These are phyloP conservation scores for Salvelinus namaycush DNA, from an alignment of 2,113 vertebrate species.

Conservation along the genomic window DNA sequence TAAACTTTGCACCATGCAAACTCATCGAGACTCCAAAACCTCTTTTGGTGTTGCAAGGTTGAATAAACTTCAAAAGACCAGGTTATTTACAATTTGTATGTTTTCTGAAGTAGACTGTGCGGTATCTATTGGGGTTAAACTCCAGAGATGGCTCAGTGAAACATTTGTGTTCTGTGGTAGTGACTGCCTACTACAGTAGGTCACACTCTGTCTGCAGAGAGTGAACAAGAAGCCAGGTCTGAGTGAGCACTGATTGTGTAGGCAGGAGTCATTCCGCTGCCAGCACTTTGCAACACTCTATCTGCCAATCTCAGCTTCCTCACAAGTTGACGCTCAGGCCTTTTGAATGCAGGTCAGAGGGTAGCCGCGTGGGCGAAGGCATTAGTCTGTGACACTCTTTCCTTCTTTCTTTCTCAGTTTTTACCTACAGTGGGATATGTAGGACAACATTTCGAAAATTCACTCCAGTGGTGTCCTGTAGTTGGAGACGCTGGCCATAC, in stretches of 20 bases:
- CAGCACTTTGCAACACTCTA: slow-evolving; percentile 19
- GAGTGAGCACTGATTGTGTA: neutral
- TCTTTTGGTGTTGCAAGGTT: neutral
- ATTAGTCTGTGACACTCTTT: neutral
- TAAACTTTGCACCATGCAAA: neutral
- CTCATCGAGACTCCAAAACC: neutral
- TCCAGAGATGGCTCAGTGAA: neutral
- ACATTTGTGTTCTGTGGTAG: neutral
- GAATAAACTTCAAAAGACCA: neutral
- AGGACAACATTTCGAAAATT: no score
- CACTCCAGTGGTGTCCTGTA: no score
- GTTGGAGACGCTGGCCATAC: neutral
- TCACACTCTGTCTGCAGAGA: neutral
- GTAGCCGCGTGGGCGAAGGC: neutral
- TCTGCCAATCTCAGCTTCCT: slow-evolving; percentile 18
- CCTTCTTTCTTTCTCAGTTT: neutral
- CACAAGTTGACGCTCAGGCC: neutral
- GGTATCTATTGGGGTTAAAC: neutral
- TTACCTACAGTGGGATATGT: no score
- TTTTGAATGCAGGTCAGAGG: neutral
- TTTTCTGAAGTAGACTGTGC: no score
- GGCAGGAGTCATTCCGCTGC: slow-evolving; percentile 12
- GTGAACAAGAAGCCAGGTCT: neutral
- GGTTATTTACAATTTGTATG: no score
- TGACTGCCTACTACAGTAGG: neutral